Base-by-base conservation (phyloP, 2,888 invertebrate species). In the Adelognathus sp. region DNA sequence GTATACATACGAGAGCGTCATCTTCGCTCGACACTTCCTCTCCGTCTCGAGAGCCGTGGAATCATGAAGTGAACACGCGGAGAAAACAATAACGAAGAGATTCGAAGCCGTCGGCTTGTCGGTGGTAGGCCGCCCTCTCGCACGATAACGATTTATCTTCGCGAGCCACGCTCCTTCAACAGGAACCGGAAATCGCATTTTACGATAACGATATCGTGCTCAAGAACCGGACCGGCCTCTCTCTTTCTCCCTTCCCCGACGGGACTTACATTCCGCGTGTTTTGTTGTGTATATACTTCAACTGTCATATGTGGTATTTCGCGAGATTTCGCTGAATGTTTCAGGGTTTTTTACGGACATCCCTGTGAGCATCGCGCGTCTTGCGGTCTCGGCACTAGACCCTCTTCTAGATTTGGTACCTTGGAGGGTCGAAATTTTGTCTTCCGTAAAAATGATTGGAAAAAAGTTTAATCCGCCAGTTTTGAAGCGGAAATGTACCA, bases 121-220 rank as follows among this genome's bases (percentile, higher is more conserved):
- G 81, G 75, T 72, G 71, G 78, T 29, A 61, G 79, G 75, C 71
- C 63, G 75, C 67, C 63, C 61, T 76, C 64, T 77, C 74, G 66
- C 67, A 84, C 80, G 88, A 88, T 88, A 88, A 89, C 73, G 75
- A 85, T 88, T 83, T 91, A 91, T 91, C 90, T 87, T 86, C 71
- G 81, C 73, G 71, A 85, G 84, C 79, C 88, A 84, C 84, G 80
- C 86, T 88, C 86, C 89, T 90, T 90, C 86, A 82, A 84, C 90
- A 90, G 91, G 90, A 91, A 91, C 91, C 88, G 91, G 91, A 91
- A 87, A 88, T 88, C 79, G 85, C 84, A 58, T 75, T 75, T 71
- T n/a, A 16, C 70, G 89, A 88, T 89, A 87, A 46, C 44, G 70
- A 63, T 84, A 82, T 83, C 75, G 44, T 76, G 71, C 75, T 84